phyloP scores from a whole-genome alignment of 2,888 invertebrate genomes.

The Thecophora atra region DNA sequence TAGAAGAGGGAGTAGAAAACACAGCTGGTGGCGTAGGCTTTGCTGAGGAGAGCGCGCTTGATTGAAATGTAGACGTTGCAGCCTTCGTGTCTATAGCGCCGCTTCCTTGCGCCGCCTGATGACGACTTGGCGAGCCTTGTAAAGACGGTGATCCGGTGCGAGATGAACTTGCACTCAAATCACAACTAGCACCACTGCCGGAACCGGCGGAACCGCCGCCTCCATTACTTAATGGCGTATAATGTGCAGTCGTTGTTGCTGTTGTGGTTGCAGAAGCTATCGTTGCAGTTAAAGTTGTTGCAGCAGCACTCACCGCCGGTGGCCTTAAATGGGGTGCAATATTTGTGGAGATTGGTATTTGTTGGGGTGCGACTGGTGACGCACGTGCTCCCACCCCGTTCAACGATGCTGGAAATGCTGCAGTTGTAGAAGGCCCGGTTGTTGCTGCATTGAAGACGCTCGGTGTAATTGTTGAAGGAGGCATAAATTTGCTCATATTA shows the following conservation, averaged over 20 bases:
- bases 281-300: conserved; percentile 25
- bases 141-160: conserved; percentile 61
- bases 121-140: conserved; percentile 33
- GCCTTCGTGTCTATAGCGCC: background rate
- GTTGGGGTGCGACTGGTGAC: conserved; percentile 6
- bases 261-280: conserved; percentile 19
- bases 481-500: conserved; percentile 53
- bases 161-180: conserved; percentile 60
- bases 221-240: background rate
- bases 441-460: conserved; percentile 11
- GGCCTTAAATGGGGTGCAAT: conserved; percentile 55
- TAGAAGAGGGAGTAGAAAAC: conserved; percentile 16
- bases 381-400: conserved; percentile 43
- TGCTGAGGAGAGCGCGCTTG: conserved; percentile 29
- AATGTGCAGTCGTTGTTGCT: background rate
- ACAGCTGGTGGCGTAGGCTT: conserved; percentile 34
- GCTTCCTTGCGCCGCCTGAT: conserved; percentile 31
- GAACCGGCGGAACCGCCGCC: conserved; percentile 48
- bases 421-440: conserved; percentile 22
- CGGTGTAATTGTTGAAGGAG: conserved; percentile 44
- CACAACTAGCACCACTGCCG: conserved; percentile 45
- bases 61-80: background rate
- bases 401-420: conserved; percentile 24
- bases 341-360: conserved; percentile 42
- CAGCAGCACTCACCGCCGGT: conserved; percentile 47